Base-by-base conservation (phyloP, 2,113 vertebrate genomes). In the Oceanites oceanicus region DNA sequence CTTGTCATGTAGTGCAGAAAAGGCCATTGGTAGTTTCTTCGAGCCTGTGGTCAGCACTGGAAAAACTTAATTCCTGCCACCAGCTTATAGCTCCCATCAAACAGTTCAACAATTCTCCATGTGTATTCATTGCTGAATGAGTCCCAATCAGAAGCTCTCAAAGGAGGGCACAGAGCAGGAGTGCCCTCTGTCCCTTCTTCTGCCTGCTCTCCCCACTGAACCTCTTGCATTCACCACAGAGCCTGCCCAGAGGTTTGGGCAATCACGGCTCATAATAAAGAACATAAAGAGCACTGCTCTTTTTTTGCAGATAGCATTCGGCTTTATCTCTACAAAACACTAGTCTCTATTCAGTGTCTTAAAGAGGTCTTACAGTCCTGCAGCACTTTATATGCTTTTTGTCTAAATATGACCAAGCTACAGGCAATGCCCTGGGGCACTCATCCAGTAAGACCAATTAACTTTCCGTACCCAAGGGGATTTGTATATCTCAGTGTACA, bases 291-390 rank as follows among this genome's bases (percentile, higher is more conserved):
- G 62, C 58, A 44, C 34, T 79, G 25, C 49, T 85, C 18, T 20
- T 45, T 80, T 75, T 86, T 81, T 40, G 21, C 50, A 76, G 65
- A 55, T 58, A 83, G n/a, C 10, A 0, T 88, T 92, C 11, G 3
- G 38, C 68, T 92, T 94, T 96, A 73, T 88, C 79, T 67, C 66
- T 62, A 29, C 36, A 76, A 90, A 86, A 95, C 72, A 95, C 29
- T 86, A 50, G 56, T 76, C 42, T 78, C 89, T 86, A 34, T 90
- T 86, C 88, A 91, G 27, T 77, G 47, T 86, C 77, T 88, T 95
- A 52, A 89, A 90, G 55, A 91, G 76, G 26, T 55, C 77, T 79
- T 79, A 34, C 11, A 47, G 61, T 88, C 65, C 78, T 96, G 49
- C 67, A 83, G 50, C 45, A 42, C 13, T 91, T 62, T 13, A 5